Base-by-base conservation (phyloP, 2,888 invertebrate species). In the Myopa tessellatipennis region DNA sequence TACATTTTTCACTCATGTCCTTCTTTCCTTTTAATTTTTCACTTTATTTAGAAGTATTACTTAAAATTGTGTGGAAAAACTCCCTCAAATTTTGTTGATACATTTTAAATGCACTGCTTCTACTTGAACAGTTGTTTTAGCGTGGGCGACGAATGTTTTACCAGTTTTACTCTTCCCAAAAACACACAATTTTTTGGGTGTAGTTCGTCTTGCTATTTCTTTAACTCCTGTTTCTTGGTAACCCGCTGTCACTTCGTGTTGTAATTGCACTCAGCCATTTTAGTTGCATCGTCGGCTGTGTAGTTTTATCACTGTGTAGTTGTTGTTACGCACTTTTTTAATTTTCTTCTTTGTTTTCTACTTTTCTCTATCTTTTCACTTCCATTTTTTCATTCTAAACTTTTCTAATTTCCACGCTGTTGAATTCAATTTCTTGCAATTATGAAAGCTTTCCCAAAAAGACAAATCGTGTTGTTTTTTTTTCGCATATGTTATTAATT, bases 241-340 rank as follows among this genome's bases (percentile, higher is more conserved):
- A 55, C 63, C 52, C 63, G 34, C 34, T 63, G 50, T 67, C 52
- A 34, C 52, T 74, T 74, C 55, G 74, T 67, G 34, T 55, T 74
- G 67, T 67, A 67, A 74, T 40, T 75, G 74, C 74, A 75, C 74
- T 75, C 74, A 58, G 74, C 67, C 74, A 67, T 74, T 67, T 74
- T 74, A 65, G 63, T 40, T 74, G 74, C 74, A 63, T 38, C 60
- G 52, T 58, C 71, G 36, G 18, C 38, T 55, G 65, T 65, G 65
- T 65, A 67, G 50, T 58, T n/a, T 6, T 63, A 58, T 58, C 58
- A 58, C 18, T 16, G 18, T 63, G 65, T 73, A 40, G 67, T 67
- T 36, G 74, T 36, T 73, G 36, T 26, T 26, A 26, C 26, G 26
- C 26, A 26, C 26, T 26, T 26, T 26, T 1, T 26, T 26, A 26